Base-by-base conservation (phyloP, 2,888 invertebrate species). In the Tubiluchus corallicola region DNA sequence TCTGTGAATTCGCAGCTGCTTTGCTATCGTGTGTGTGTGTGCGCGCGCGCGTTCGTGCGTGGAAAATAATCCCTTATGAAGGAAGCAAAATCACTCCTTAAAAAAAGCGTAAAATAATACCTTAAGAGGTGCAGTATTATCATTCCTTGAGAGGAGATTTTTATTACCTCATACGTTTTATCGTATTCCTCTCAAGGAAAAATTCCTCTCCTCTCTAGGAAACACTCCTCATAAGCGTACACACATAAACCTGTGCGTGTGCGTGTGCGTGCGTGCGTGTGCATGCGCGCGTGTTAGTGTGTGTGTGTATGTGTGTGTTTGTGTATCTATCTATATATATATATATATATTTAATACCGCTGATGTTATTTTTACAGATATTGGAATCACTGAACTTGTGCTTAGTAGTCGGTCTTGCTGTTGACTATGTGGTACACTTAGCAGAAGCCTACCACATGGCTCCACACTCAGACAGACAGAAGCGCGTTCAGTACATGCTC, bases 321-420 rank as follows among this genome's bases (percentile, higher is more conserved):
- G 29, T 29, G 29, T 29, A 29, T n/a, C n/a, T 29, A n/a, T 29
- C 9, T 29, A n/a, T n/a, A n/a, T n/a, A n/a, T 29, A n/a, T n/a
- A 29, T n/a, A n/a, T n/a, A n/a, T n/a, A 29, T n/a, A 29, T 29
- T n/a, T 9, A n/a, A 29, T 29, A 5, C n/a, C 29, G 5, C 29
- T 29, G 29, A 29, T n/a, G 29, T 17, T n/a, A 45, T 44, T n/a
- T 9, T 45, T 45, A 4, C 19, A 45, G 57, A 44, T 60, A 3
- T 42, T 60, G 41, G 60, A 59, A 46, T 57, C 60, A 0, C 45
- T 60, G n/a, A 60, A 60, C 47, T 51, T 60, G 49, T 55, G 55
- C 3, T 51, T 59, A 46, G 57, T 59, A 3, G 57, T 56, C 15
- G 59, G 58, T 3, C 50, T 59, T 20, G 51, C 59, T 5, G 57